phyloP scores from a whole-genome alignment of 2,797 vertebrate genomes.

The Poeciliopsis infans region DNA sequence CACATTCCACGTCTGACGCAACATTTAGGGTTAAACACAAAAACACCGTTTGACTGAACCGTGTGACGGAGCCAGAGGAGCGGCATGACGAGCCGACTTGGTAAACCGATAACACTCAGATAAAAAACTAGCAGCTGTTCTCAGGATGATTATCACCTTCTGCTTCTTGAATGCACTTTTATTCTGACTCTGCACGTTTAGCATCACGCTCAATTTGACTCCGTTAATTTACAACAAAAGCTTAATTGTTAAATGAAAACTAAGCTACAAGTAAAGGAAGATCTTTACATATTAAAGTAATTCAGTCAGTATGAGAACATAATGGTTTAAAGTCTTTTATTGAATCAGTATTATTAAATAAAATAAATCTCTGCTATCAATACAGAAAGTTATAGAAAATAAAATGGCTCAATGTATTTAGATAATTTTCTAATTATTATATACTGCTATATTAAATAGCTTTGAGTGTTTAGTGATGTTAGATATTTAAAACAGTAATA shows the following conservation, averaged over 20 bases:
- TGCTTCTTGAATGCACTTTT: not conserved
- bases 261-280: not conserved
- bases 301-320: not conserved
- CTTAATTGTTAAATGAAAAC: not conserved
- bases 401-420: not conserved
- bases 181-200: not conserved
- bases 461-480: not conserved
- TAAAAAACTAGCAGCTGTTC: not conserved
- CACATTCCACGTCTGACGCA: not conserved
- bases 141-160: not conserved
- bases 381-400: not conserved
- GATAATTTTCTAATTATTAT: not conserved
- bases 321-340: slow-evolving; percentile 3
- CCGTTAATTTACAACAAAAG: not conserved
- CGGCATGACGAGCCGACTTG: too few species aligned
- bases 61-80: not conserved
- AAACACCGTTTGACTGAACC: not conserved
- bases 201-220: not conserved
- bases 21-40: not conserved
- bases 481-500: not conserved
- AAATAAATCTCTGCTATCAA: not conserved
- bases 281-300: not conserved
- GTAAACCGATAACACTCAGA: not conserved
- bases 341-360: not conserved
- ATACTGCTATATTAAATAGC: not conserved